phyloP scores from a whole-genome alignment of 2,113 vertebrate genomes.

The Heterotilapia buettikoferi region DNA sequence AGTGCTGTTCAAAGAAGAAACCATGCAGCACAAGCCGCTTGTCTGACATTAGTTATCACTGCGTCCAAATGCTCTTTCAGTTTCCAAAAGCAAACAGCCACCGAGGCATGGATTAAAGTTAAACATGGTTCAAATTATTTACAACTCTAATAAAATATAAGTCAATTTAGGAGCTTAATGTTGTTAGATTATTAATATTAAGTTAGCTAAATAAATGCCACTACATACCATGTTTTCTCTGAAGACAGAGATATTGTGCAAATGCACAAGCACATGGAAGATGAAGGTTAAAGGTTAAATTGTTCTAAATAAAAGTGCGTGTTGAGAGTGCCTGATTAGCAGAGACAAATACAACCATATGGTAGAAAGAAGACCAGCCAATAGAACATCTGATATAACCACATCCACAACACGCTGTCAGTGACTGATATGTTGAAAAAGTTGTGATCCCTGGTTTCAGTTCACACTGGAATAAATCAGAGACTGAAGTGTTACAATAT shows the following conservation, averaged over 20 bases:
- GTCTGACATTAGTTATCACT: neutral
- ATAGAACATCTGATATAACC: neutral
- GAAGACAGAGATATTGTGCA: neutral
- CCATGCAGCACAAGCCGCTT: neutral
- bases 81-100: neutral
- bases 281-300: neutral
- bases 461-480: neutral
- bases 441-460: neutral
- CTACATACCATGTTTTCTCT: neutral
- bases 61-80: neutral
- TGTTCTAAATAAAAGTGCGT: neutral
- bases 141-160: neutral
- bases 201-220: neutral
- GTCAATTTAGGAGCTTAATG: neutral
- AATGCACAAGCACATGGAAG: neutral
- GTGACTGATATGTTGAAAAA: neutral
- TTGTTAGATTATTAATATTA: neutral
- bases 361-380: neutral
- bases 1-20: neutral
- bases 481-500: neutral
- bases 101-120: fast-evolving
- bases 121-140: neutral
- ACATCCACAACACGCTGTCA: neutral
- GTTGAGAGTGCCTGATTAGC: neutral
- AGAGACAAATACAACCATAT: neutral